Base-by-base conservation (phyloP, 2,888 invertebrate genomes). In the Cheilosia grossa region DNA sequence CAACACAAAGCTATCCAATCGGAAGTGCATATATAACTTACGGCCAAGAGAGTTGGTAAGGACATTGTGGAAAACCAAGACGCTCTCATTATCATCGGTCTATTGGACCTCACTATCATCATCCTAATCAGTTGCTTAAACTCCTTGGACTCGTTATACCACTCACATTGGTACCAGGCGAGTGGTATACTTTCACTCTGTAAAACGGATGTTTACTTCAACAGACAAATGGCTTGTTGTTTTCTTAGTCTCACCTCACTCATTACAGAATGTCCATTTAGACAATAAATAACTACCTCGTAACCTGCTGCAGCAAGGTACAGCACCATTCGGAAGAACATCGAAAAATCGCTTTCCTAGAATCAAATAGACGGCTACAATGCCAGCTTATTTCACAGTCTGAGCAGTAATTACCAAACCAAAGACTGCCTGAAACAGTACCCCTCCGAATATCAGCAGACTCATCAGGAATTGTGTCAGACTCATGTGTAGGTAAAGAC, bases 11-110 rank as follows among this genome's bases (percentile, higher is more conserved):
- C 21, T 7, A 40, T n/a, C 19, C 9, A 24, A 44, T 10, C 10
- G 7, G n/a, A 49, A 53, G 4, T 3, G 5, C 44, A 2, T 10
- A 10, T 30, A 10, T 9, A 1, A 47, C 90, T 87, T 83, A 90
- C 91, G 59, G 87, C 63, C 88, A 91, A 78, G 13, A 91, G 81
- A 0, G 91, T 91, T 42, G 90, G 88, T 74, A 91, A 70, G 0
- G 90, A 88, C 90, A 90, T 90, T 30, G 88, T 89, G 4, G 88
- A 67, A 64, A 90, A 91, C 90, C 90, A 90, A 37, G 91, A 90
- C 24, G 90, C 88, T 58, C 89, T 88, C 59, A 91, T 86, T 4
- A 69, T 59, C 33, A 89, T 88, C 13, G 37, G 47, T 27, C 75
- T 87, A 86, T 89, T 89, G 7, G 89, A 88, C 63, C 91, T 90